Evolutionary conservation across 2,888 invertebrate genomes (phyloP), one percentile per base, ranked within the genome.

Genomic region (Achlya flavicornis): DNA sequence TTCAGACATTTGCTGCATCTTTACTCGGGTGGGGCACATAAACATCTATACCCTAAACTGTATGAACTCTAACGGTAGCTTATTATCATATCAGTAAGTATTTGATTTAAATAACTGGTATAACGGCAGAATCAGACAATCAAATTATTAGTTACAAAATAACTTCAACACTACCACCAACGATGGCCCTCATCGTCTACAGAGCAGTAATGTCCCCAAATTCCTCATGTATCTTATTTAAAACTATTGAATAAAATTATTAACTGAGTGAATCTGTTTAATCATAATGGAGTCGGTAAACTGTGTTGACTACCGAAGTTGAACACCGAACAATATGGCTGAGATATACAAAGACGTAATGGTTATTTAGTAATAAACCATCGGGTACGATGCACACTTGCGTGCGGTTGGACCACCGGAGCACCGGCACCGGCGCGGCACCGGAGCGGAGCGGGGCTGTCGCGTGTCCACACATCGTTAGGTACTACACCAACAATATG

Each of bases 291-390:
- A 53, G 19, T 16, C 53, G n/a, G 48, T 48, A 48, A 48, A 48
- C 16, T 48, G 48, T 16, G 14, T 43, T 7, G 53, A 53, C 53
- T 53, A 53, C 53, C 10, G 53, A 53, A 53, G 53, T 53, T 53
- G 12, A 12, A 38, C 48, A 48, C 8, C 3, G 19, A 43, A 60
- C 60, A 60, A 60, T 60, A 41, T 43, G 60, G 16, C 12, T 41
- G 16, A 60, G 41, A 19, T 41, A 41, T n/a, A 41, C 41, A 43
- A 12, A 14, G 19, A 16, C 41, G 11, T 16, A 19, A 59, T 41
- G 26, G 60, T 41, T 41, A 60, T 60, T 60, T 41, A 41, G 60
- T 41, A 60, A 43, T 60, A 60, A 60, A 60, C 41, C 60, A 60
- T 41, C 14, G 60, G 41, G 59, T 59, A 11, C 19, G 58, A 58